Evolutionary conservation across 2,888 invertebrate species (phyloP).

Genomic region (Oligia strigilis): DNA sequence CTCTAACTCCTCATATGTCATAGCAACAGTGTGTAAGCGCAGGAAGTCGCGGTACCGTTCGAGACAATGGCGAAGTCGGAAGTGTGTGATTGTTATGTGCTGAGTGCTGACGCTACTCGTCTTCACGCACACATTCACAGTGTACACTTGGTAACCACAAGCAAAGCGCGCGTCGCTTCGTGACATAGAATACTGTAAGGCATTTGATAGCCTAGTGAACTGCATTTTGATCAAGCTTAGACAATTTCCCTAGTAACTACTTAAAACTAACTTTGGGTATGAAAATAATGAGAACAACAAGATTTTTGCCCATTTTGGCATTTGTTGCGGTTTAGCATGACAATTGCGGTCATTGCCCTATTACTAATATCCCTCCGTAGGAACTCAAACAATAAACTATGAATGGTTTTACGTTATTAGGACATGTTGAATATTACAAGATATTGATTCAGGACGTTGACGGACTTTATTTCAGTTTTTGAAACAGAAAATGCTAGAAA

Average conservation of each 20-base stretch:
- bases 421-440: not conserved
- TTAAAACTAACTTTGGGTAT: conserved; percentile 13
- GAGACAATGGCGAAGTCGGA: not conserved
- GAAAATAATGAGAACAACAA: not conserved
- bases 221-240: not conserved
- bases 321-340: no score
- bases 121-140: not conserved
- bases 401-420: not conserved
- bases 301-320: not conserved
- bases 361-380: not conserved
- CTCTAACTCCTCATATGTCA: not conserved
- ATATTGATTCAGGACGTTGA: not conserved
- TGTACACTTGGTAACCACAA: not conserved
- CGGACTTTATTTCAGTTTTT: not conserved
- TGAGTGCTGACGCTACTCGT: not conserved
- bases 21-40: no score
- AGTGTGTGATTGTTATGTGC: not conserved
- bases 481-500: no score
- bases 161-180: not conserved
- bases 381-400: not conserved
- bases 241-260: not conserved
- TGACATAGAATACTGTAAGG: not conserved
- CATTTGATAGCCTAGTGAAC: not conserved
- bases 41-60: no score
- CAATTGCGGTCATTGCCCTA: not conserved